Conservation (phyloP, 92 coral and sea anemone genomes). For the Plumapathes pennacea region DNA sequence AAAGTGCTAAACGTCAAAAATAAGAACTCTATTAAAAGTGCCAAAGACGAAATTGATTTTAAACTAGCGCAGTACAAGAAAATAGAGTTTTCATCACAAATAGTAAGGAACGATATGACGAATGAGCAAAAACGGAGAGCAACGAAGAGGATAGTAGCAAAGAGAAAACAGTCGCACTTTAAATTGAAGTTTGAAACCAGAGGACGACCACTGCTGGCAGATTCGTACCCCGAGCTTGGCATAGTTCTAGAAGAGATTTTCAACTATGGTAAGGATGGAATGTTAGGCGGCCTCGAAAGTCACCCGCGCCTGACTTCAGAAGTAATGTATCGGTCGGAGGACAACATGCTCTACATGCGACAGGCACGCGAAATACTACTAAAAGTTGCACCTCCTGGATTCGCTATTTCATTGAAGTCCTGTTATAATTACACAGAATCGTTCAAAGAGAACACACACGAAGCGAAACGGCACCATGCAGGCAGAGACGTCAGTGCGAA, state of each 20-base stretch:
- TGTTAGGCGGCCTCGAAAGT: constrained; percentile 55
- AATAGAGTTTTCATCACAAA: constrained; percentile 9
- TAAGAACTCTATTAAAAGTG: constrained; percentile 9
- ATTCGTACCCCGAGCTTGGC: constrained; percentile 64
- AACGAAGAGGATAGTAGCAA: no score
- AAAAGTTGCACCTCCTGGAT: constrained; percentile 49
- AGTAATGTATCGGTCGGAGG: constrained; percentile 40
- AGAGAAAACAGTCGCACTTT: no score
- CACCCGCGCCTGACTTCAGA: constrained; percentile 65
- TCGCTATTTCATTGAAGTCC: constrained; percentile 39
- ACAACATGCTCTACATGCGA: constrained; percentile 42
- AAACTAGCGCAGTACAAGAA: constrained; percentile 19
- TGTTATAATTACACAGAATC: constrained; percentile 65
- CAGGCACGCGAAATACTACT: constrained; percentile 49
- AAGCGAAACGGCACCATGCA: constrained; percentile 66
- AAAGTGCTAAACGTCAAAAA: constrained; percentile 14
- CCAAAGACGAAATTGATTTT: neutral
- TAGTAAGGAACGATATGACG: neutral
- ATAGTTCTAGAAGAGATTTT: constrained; percentile 58
- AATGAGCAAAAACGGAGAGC: constrained; percentile 5
- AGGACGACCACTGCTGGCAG: constrained; percentile 41
- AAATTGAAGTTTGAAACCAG: constrained; percentile 56
- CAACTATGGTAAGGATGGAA: constrained; percentile 44
- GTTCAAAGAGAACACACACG: constrained; percentile 50
- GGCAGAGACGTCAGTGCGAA: constrained; percentile 49